Evolutionary conservation across 2,797 vertebrate species (phyloP).

Genomic region (Darevskia nairensis): DNA sequence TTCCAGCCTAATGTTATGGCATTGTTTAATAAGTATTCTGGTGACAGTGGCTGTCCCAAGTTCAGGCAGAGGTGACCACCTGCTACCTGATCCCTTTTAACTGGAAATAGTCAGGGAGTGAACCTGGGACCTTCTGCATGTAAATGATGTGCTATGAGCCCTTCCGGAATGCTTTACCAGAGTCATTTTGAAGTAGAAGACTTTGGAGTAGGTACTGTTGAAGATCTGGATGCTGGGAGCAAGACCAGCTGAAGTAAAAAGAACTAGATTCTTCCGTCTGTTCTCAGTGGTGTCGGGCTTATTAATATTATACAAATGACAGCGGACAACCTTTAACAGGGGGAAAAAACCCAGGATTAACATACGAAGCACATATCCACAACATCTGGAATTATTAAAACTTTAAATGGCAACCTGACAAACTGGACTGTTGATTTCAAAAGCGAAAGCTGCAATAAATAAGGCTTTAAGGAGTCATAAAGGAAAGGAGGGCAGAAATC

Average conservation of each 20-base stretch:
- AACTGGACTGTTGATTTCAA: too few relatives aligned
- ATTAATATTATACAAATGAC: constrained; percentile 34
- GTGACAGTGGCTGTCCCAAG: background rate
- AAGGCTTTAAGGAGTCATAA: background rate
- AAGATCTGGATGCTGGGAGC: constrained; percentile 59
- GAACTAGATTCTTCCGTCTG: constrained; percentile 34
- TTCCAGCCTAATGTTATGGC: background rate
- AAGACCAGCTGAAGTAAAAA: constrained; percentile 58
- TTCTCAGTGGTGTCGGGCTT: background rate
- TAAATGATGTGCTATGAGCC: background rate
- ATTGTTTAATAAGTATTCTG: background rate
- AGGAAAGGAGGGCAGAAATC: too few relatives aligned
- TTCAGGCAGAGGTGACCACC: background rate
- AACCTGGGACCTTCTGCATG: background rate
- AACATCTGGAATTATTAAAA: too few relatives aligned
- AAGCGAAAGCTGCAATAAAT: too few relatives aligned
- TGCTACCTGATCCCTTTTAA: background rate
- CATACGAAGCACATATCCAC: background rate
- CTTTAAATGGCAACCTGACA: too few relatives aligned
- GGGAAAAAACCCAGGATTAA: background rate
- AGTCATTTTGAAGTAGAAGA: constrained; percentile 63
- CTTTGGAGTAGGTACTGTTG: constrained; percentile 53
- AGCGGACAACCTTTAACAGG: constrained; percentile 51
- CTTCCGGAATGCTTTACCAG: constrained; percentile 24
- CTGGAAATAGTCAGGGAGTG: background rate